Evolutionary conservation across 1,140 invertebrate species (phyloP), one percentile per base, ranked within the genome.

Genomic region (Diplogasteroides magnus): DNA sequence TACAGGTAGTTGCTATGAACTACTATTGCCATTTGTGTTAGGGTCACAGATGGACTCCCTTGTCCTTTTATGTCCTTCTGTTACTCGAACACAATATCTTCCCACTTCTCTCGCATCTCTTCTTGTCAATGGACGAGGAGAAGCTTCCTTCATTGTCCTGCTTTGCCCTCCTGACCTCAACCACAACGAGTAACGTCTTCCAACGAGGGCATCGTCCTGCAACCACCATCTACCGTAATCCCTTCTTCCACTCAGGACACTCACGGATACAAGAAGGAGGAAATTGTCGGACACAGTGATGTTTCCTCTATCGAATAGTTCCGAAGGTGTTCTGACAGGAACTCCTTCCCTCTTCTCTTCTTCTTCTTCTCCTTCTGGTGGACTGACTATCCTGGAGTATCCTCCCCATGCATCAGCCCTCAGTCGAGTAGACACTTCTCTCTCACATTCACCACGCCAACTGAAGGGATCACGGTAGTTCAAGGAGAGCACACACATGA

Each of bases 1-100:
- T 72, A 27, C 61, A 72, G 70, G 65, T 72, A 0, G 72, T 73
- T n/a, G 72, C 72, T 23, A 64, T 73, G 68, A 73, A 73, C 32
- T 73, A 69, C 23, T 73, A 73, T 67, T 73, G 72, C 60, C 72
- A 73, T 56, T 56, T 73, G 14, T 73, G 72, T 29, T 73, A 67
- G 57, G 37, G 6, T 6, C 37, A 48, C 37, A 48, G 6, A 6
- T 19, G 6, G 19, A 11, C 6, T 48, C 19, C 37, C 37, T 48
- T 19, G 37, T 48, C 6, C 37, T 6, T 6, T 11, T 6, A 48
- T 48, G 37, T 6, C 6, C 37, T 48, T 19, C 19, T 48, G 6
- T 6, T 19, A 19, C 6, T 48, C 37, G 37, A 48, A 48, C 37
- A 19, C 37, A 48, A 6, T 6, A 6, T 48, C 19, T 6, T 11